Evolutionary conservation across 2,888 invertebrate species (phyloP).

Genomic region (Metellina segmentata): DNA sequence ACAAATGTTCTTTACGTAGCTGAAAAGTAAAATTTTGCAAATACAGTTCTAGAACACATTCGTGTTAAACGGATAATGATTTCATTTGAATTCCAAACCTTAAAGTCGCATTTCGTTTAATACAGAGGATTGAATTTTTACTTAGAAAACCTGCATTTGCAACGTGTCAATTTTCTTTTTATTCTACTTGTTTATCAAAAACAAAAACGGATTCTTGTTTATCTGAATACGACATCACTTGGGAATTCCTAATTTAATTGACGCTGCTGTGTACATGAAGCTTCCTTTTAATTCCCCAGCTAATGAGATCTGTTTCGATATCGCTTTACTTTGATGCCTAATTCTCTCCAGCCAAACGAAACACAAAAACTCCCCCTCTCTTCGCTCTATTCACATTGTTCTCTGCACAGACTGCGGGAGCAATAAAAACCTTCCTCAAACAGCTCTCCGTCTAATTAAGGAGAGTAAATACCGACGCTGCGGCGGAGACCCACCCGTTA

Average conservation of each 20-base stretch:
- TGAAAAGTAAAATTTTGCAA: too few relatives aligned
- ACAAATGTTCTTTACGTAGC: too few relatives aligned
- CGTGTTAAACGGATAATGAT: too few relatives aligned
- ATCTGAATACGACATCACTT: background rate
- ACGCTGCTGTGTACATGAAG: background rate
- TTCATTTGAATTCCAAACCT: too few relatives aligned
- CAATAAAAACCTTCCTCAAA: background rate
- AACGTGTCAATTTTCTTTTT: background rate
- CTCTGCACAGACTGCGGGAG: background rate
- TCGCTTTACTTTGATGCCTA: background rate
- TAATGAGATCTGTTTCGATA: slow-evolving; percentile 16
- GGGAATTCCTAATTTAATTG: background rate
- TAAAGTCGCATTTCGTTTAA: too few relatives aligned
- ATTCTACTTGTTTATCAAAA: background rate
- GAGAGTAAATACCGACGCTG: background rate
- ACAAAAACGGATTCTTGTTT: background rate
- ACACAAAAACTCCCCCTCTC: slow-evolving; percentile 4
- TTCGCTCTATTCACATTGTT: slow-evolving; percentile 14
- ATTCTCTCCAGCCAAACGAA: background rate
- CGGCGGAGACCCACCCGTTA: background rate
- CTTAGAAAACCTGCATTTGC: too few relatives aligned
- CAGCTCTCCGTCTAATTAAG: slow-evolving; percentile 12
- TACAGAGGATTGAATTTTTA: too few relatives aligned
- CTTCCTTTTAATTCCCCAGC: slow-evolving; percentile 10
- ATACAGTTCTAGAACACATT: too few relatives aligned